A percentile compares a stretch with the other conserved stretches of the same genome.
These are phyloP conservation scores for Acyrthosiphon pisum DNA, from an alignment of 1,140 invertebrate species.

Conservation along the genomic window DNA sequence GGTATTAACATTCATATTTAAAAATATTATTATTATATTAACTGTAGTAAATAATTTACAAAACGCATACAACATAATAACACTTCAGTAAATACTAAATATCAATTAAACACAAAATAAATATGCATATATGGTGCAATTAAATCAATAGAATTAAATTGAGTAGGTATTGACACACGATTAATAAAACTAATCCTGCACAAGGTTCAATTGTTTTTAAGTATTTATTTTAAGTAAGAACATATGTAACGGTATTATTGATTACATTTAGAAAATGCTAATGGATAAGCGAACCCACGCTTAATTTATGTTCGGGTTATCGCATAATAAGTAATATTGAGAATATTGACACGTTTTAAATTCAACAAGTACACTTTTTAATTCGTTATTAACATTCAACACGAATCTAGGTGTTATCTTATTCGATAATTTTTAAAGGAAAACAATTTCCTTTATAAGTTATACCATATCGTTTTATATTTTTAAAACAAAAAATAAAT, in stretches of 20 bases:
- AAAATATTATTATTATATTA: too few species aligned
- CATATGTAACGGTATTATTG: background rate
- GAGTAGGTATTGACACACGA: background rate
- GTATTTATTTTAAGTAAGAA: background rate
- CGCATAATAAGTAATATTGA: background rate
- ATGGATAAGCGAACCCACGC: background rate
- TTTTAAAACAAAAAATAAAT: background rate
- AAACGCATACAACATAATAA: background rate
- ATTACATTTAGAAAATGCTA: background rate
- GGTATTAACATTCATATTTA: too few species aligned
- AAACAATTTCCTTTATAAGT: background rate
- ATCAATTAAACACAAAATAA: background rate
- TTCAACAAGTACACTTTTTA: constrained; percentile 2
- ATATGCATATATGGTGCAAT: background rate
- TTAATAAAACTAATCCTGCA: background rate
- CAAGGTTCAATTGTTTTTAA: background rate
- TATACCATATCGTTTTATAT: background rate
- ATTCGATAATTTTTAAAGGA: background rate
- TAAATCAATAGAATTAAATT: background rate
- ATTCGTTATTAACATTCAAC: background rate
- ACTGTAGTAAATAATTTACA: background rate
- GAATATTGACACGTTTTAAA: background rate
- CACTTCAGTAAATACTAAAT: background rate
- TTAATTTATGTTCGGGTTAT: background rate
- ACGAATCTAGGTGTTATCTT: background rate